Evolutionary conservation across 2,888 invertebrate species (phyloP), one percentile per base, ranked within the genome.

Genomic region (Hirtodrosophila duncani): DNA sequence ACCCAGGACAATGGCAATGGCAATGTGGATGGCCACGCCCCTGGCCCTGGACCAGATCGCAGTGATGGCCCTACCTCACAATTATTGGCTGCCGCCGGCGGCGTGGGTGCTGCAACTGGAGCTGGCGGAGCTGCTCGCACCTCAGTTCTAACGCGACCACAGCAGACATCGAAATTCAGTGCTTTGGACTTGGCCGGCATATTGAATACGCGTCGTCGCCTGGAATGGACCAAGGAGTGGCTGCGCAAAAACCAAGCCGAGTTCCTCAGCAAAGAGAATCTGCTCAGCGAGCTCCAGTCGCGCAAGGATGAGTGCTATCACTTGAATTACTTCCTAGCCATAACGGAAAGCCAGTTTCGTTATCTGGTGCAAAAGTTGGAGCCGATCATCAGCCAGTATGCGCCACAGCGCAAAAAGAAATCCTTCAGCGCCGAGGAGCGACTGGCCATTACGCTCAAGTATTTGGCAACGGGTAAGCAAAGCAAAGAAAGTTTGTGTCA

Each of bases 391-490:
- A 83, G 83, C 57, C 77, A 83, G 49, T 84, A 84, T 51, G 85
- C 85, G 58, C 85, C 85, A 10, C 85, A 85, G 59, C 81, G 85
- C 48, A 85, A 84, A 49, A 84, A 84, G 58, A 85, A 84, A 56
- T 80, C 84, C 14, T 85, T 85, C 49, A 85, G 85, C 55, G 84
- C 85, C 16, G 85, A 85, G 66, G 85, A 85, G 60, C 82, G 85
- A 18, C 74, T 85, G 41, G 85, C 85, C 48, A 85, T 85, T 63
- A 85, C 85, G 67, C 72, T 85, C 45, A 85, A 85, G 74, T 85
- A 85, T 81, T 72, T 85, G 72, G 85, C 85, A 58, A 85, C 85
- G 71, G 85, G 85, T 85, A 72, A 77, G 79, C n/a, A n/a, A n/a
- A n/a, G n/a, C n/a, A n/a, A n/a, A n/a, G n/a, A n/a, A 62, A 6